Percentiles rank a stretch among this genome's conserved stretches.
Conservation (phyloP, 1,140 invertebrate species). For the Fopius arisanus region DNA sequence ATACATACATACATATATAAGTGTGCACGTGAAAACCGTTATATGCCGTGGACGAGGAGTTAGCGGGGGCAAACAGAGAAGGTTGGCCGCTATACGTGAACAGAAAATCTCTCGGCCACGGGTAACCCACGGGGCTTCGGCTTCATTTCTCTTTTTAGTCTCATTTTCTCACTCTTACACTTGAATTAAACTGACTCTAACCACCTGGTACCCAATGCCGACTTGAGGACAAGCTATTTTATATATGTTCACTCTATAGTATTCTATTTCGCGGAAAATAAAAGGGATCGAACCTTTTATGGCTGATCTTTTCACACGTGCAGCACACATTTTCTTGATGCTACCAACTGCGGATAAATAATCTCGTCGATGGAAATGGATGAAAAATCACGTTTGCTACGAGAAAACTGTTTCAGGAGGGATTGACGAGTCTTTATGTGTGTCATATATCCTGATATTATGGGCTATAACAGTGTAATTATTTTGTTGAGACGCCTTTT, state of each 20-base stretch:
- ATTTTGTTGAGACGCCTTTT: background rate
- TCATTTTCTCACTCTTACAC: conserved; percentile 33
- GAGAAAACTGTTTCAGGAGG: background rate
- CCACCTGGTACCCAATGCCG: conserved; percentile 4
- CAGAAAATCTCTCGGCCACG: background rate
- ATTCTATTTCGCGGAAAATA: conserved; percentile 23
- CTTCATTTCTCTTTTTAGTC: conserved; percentile 31
- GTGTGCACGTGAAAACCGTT: conserved; percentile 38
- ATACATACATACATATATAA: conserved; percentile 49
- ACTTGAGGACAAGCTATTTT: conserved; percentile 18
- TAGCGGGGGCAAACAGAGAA: conserved; percentile 34
- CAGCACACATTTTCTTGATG: conserved; percentile 26
- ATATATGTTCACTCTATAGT: background rate
- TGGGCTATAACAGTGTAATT: background rate
- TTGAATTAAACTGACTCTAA: conserved; percentile 25
- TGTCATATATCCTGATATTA: conserved; percentile 1
- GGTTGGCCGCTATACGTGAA: conserved; percentile 30
- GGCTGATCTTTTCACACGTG: conserved; percentile 62
- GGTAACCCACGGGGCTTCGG: background rate
- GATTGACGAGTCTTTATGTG: background rate
- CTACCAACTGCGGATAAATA: background rate
- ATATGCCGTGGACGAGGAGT: conserved; percentile 38
- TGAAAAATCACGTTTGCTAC: background rate
- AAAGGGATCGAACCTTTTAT: conserved; percentile 30
- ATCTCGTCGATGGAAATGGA: background rate